Conservation (phyloP, 2,113 vertebrate genomes). For the Alexandromys fortis region DNA sequence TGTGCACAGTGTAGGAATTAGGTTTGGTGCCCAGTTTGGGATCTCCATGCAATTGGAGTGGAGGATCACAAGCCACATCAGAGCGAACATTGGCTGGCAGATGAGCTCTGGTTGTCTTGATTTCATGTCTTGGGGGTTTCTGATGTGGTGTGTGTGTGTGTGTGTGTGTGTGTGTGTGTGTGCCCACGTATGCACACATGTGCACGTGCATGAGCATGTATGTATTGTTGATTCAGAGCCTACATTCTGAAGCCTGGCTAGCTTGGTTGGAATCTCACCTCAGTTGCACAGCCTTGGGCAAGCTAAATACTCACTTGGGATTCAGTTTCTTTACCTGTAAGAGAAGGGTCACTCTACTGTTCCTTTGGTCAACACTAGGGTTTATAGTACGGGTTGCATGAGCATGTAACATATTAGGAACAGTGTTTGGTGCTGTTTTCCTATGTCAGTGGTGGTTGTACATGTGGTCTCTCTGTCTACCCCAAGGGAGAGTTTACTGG, state of each 20-base stretch:
- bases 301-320: background rate
- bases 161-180: background rate
- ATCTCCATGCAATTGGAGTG: background rate
- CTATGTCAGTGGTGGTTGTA: background rate
- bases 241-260: background rate
- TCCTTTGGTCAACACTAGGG: background rate
- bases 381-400: background rate
- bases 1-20: background rate
- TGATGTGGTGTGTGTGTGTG: background rate
- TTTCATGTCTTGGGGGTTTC: background rate
- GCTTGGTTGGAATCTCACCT: background rate
- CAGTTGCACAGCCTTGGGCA: background rate
- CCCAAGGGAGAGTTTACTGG: background rate
- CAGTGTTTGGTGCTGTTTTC: background rate
- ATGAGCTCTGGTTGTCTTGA: background rate
- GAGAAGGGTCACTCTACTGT: background rate
- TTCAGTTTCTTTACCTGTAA: background rate
- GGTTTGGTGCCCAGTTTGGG: background rate
- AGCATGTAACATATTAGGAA: background rate
- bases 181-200: background rate
- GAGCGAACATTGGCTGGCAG: background rate
- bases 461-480: background rate
- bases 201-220: background rate
- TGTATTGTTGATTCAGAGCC: background rate
- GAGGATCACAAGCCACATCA: background rate